Percentiles rank a stretch among this genome's conserved stretches.
phyloP scores from a whole-genome alignment of 1,140 invertebrate genomes.

The Ctenoplectra terminalis region DNA sequence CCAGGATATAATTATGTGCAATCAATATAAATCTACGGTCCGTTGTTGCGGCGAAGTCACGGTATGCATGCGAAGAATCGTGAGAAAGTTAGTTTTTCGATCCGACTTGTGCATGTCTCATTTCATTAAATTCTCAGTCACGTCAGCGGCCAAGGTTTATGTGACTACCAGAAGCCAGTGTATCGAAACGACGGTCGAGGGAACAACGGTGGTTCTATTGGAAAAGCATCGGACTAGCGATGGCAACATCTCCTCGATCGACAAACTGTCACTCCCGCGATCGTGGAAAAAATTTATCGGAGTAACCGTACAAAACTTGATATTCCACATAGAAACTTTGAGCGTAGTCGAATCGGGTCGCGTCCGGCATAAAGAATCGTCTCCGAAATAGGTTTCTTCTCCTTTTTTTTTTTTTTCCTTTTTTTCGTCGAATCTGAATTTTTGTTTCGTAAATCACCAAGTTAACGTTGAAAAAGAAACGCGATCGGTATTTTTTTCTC shows the following conservation, averaged over 20 bases:
- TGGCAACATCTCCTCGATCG: constrained; percentile 3
- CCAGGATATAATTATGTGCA: constrained; percentile 62
- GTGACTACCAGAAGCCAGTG: constrained; percentile 65
- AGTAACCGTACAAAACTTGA: background rate
- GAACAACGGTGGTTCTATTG: constrained; percentile 34
- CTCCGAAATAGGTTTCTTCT: background rate
- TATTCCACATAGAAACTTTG: constrained; percentile 6
- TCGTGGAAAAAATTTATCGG: constrained; percentile 1
- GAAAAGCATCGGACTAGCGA: constrained; percentile 23
- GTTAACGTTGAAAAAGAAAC: background rate
- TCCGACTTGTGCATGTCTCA: constrained; percentile 66
- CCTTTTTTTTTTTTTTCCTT: too few relatives aligned
- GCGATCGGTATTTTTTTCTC: too few relatives aligned
- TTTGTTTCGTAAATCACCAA: background rate
- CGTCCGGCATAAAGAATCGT: background rate
- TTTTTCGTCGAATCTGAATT: background rate
- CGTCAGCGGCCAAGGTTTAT: constrained; percentile 72
- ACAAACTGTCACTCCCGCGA: background rate
- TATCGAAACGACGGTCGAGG: constrained; percentile 52
- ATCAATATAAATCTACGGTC: constrained; percentile 63
- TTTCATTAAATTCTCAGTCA: constrained; percentile 77
- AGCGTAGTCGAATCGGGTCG: background rate
- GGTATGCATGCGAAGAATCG: constrained; percentile 73
- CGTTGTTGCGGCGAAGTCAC: constrained; percentile 59
- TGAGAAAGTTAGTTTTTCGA: constrained; percentile 78